Percentiles rank a stretch among this genome's conserved stretches.
phyloP scores from a whole-genome alignment of 2,113 vertebrate species.

The Phasianus colchicus region DNA sequence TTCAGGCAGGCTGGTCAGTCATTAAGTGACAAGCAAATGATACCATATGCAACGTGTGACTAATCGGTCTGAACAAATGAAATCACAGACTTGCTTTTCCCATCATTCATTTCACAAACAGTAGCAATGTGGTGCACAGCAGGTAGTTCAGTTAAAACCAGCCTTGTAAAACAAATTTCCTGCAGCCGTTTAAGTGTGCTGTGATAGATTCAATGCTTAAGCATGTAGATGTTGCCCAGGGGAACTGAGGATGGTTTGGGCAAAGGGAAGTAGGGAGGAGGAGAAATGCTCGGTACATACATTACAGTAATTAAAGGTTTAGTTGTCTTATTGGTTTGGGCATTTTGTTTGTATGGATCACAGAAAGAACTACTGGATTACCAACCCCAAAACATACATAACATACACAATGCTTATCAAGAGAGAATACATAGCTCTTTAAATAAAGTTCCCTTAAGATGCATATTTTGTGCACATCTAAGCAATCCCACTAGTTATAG shows the following conservation, averaged over 20 bases:
- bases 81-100: conserved; percentile 92
- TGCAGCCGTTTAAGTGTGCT: conserved; percentile 78
- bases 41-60: conserved; percentile 89
- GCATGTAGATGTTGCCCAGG: conserved; percentile 50
- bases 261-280: conserved; percentile 59
- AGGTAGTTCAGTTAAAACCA: conserved; percentile 90
- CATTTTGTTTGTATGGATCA: conserved; percentile 78
- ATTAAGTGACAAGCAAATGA: conserved; percentile 99
- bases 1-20: conserved; percentile 92
- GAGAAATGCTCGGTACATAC: conserved; percentile 72
- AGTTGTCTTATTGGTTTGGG: conserved; percentile 75
- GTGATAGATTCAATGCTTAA: conserved; percentile 55
- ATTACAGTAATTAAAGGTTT: conserved; percentile 83
- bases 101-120: conserved; percentile 87
- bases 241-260: conserved; percentile 65
- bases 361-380: conserved; percentile 72
- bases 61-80: conserved; percentile 92
- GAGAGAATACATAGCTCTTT: conserved; percentile 11
- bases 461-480: conserved; percentile 15
- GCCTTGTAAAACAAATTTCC: conserved; percentile 92
- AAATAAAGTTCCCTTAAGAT: conserved; percentile 31
- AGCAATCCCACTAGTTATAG: not conserved
- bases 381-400: conserved; percentile 71
- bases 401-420: conserved; percentile 9
- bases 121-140: conserved; percentile 85